These are phyloP conservation scores for Heterotis niloticus DNA, from an alignment of 2,113 vertebrate species.

Conservation along the genomic window DNA sequence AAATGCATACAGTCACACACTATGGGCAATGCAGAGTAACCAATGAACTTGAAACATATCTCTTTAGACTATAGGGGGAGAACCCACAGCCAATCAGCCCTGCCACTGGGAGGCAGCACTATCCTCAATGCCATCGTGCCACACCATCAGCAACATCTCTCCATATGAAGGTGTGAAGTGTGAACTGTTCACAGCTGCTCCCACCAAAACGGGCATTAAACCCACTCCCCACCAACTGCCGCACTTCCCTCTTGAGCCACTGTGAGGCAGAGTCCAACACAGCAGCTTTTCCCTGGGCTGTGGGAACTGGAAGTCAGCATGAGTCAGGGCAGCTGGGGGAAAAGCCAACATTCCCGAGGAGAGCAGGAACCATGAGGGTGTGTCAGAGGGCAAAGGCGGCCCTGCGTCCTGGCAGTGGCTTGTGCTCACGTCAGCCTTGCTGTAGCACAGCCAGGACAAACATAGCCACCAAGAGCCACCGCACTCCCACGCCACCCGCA, in stretches of 20 bases:
- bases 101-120: no score
- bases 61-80: no score
- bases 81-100: no score
- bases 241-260: slow-evolving; percentile 31
- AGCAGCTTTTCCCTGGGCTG: slow-evolving; percentile 1
- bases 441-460: slow-evolving; percentile 34
- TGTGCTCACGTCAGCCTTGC: slow-evolving; percentile 31
- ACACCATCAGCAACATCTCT: no score
- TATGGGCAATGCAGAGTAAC: no score
- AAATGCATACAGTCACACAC: no score
- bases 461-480: slow-evolving; percentile 1
- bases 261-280: slow-evolving; percentile 28
- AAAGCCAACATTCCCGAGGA: slow-evolving; percentile 10
- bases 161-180: no score
- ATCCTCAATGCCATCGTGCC: no score
- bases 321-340: slow-evolving; percentile 15
- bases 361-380: slow-evolving; percentile 19
- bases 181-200: no score
- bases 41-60: no score
- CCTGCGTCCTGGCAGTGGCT: slow-evolving; percentile 24
- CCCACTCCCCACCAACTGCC: not conserved
- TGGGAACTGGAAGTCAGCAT: slow-evolving; percentile 9
- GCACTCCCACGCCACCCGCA: slow-evolving; percentile 2
- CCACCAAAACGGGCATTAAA: no score
- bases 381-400: slow-evolving; percentile 32